A percentile compares a stretch with the other conserved stretches of the same genome.
phyloP scores from a whole-genome alignment of 2,113 vertebrate species.

The Dasypus novemcinctus region DNA sequence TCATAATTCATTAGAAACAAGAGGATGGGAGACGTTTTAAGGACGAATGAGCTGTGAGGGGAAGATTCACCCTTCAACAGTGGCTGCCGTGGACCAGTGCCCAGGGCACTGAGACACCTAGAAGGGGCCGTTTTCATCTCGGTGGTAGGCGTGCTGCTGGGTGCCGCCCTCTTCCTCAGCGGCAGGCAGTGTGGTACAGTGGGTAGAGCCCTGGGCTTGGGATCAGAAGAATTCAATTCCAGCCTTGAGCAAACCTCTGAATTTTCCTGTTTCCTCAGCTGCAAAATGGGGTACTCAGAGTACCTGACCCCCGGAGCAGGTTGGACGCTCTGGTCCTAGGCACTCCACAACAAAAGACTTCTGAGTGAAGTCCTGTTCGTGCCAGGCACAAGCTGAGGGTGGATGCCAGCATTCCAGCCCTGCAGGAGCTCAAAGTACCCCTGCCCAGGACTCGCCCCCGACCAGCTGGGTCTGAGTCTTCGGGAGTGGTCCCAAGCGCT shows the following conservation, averaged over 20 bases:
- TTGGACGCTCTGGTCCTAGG: background rate
- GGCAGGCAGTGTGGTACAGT: background rate
- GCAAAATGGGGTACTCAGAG: background rate
- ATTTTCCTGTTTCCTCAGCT: background rate
- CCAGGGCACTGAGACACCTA: background rate
- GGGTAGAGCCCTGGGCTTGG: background rate
- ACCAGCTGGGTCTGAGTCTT: background rate
- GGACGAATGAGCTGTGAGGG: conserved; percentile 12
- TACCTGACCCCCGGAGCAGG: background rate
- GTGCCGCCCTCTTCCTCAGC: background rate
- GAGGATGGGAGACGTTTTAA: background rate
- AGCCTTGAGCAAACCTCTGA: background rate
- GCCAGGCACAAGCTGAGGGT: background rate
- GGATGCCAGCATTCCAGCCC: background rate
- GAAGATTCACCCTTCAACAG: conserved; percentile 20
- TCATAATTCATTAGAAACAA: conserved; percentile 59
- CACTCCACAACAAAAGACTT: background rate
- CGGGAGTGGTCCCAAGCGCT: background rate
- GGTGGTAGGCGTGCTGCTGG: background rate
- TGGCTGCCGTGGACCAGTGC: background rate
- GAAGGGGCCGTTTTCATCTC: background rate
- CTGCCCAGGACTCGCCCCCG: background rate
- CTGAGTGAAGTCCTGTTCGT: background rate
- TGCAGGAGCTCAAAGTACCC: background rate
- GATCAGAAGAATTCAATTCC: background rate